phyloP scores from a whole-genome alignment of 2,113 vertebrate species.

The Podilymbus podiceps region DNA sequence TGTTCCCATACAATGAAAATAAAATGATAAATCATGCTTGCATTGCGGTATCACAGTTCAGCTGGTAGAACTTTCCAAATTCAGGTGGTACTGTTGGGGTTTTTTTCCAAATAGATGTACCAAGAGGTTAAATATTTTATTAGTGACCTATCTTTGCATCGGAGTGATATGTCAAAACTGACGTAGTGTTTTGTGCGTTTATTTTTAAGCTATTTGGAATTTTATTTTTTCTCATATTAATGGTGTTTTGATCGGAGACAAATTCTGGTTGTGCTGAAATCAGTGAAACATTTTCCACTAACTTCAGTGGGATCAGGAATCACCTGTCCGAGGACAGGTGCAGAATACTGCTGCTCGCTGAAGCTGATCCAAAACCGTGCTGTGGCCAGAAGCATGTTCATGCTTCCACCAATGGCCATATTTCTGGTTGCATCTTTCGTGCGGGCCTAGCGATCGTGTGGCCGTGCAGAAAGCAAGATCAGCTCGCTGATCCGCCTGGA shows the following conservation, averaged over 20 bases:
- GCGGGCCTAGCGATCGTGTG: fast-evolving
- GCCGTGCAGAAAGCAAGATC: background rate
- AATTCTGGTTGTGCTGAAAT: background rate
- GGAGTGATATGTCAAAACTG: background rate
- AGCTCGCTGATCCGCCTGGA: background rate
- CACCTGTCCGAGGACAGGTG: background rate
- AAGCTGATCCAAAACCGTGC: background rate
- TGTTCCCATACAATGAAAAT: conserved; percentile 34
- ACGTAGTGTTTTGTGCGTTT: background rate
- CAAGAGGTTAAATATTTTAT: conserved; percentile 5
- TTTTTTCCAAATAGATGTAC: background rate
- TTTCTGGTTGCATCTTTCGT: background rate
- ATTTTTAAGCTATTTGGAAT: background rate
- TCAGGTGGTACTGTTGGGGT: background rate
- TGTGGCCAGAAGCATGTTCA: too few species aligned
- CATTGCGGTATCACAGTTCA: background rate
- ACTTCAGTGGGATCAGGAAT: background rate
- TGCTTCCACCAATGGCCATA: background rate
- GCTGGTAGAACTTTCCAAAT: background rate
- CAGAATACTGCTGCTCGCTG: background rate
- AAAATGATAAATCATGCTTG: conserved; percentile 5
- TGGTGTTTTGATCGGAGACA: background rate
- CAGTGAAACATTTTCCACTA: background rate
- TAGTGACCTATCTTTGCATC: background rate
- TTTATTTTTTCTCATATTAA: background rate